Percentiles rank a stretch among this genome's conserved stretches.
Conservation (phyloP, 2,113 vertebrate genomes). For the Sylvilagus bachmani region DNA sequence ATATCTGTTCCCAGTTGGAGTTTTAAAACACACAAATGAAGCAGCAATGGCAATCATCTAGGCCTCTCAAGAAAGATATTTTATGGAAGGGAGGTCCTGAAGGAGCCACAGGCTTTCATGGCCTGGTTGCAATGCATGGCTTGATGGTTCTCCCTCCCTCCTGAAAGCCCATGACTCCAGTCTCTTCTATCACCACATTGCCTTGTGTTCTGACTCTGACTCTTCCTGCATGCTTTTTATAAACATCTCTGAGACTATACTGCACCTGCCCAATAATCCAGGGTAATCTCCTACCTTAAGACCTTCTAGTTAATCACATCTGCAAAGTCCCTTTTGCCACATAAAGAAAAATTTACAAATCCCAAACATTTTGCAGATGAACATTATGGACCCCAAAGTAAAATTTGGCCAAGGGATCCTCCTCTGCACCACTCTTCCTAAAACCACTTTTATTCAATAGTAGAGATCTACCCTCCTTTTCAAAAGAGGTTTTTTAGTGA, state of each 20-base stretch:
- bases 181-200: background rate
- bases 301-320: too few species aligned
- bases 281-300: too few species aligned
- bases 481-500: background rate
- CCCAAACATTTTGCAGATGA: background rate
- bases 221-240: background rate
- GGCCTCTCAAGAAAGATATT: background rate
- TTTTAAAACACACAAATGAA: background rate
- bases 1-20: too few species aligned
- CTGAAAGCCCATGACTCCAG: background rate
- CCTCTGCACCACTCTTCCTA: background rate
- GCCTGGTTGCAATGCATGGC: background rate
- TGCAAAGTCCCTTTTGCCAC: background rate
- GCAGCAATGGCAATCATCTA: background rate
- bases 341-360: background rate
- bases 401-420: background rate
- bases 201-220: background rate
- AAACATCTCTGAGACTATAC: too few species aligned
- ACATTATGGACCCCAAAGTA: background rate
- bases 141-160: background rate
- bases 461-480: background rate
- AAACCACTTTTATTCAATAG: background rate
- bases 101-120: too few species aligned
- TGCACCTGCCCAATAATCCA: background rate
- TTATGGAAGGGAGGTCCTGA: too few species aligned